phyloP scores from a whole-genome alignment of 2,888 invertebrate genomes.

The Copidosoma aretas region DNA sequence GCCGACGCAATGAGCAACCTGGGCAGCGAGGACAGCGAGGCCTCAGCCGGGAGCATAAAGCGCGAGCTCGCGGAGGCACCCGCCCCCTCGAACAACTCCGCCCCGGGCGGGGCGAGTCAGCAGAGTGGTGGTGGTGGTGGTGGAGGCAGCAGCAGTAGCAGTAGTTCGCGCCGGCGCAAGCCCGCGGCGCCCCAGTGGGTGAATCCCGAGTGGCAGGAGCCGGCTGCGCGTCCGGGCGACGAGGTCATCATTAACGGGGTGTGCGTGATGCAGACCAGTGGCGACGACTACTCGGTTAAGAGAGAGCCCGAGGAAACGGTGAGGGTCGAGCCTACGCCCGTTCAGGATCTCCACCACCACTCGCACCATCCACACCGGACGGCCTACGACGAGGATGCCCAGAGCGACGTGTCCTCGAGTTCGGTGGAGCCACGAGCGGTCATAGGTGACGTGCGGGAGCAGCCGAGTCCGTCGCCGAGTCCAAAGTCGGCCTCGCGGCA shows the following conservation, averaged over 20 bases:
- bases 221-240: slow-evolving; percentile 63
- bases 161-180: slow-evolving; percentile 79
- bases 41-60: slow-evolving; percentile 59
- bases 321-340: slow-evolving; percentile 79
- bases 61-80: slow-evolving; percentile 57
- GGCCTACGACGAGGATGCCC: slow-evolving; percentile 66
- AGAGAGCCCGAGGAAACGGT: slow-evolving; percentile 73
- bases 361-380: background rate
- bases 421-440: slow-evolving; percentile 34
- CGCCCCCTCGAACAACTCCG: slow-evolving; percentile 52
- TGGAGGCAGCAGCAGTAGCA: background rate
- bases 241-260: slow-evolving; percentile 94
- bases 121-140: background rate
- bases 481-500: slow-evolving; percentile 53
- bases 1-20: slow-evolving; percentile 76
- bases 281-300: slow-evolving; percentile 71
- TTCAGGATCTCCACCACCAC: slow-evolving; percentile 63
- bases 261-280: slow-evolving; percentile 81
- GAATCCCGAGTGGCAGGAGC: slow-evolving; percentile 90
- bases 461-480: slow-evolving; percentile 58
- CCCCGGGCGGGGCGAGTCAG: background rate
- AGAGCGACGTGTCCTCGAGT: slow-evolving; percentile 64
- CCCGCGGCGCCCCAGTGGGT: slow-evolving; percentile 98
- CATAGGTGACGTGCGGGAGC: slow-evolving; percentile 45
- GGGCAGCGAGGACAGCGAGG: slow-evolving; percentile 72